phyloP scores from a whole-genome alignment of 2,888 invertebrate species.

The Eupeodes luniger region DNA sequence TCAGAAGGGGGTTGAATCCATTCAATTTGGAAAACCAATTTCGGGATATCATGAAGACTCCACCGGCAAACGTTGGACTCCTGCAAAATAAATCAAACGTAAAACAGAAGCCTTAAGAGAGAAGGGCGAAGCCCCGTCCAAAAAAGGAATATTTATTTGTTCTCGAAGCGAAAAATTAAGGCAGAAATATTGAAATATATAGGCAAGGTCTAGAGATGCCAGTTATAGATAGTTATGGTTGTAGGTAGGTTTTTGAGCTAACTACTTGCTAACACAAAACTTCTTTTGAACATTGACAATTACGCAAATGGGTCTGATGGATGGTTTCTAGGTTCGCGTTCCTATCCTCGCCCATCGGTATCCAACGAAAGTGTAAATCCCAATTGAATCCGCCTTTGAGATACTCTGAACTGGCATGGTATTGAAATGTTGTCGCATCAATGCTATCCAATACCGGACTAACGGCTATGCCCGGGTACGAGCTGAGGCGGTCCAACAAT shows the following conservation, averaged over 20 bases:
- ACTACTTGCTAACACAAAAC: slow-evolving; percentile 27
- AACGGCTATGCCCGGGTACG: slow-evolving; percentile 79
- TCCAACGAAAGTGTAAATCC: slow-evolving; percentile 85
- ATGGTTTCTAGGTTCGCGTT: slow-evolving; percentile 67
- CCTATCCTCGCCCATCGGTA: slow-evolving; percentile 77
- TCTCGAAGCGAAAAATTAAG: not conserved
- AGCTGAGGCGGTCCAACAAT: slow-evolving; percentile 80
- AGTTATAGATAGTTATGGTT: slow-evolving; percentile 15
- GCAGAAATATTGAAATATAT: not conserved
- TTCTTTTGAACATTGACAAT: slow-evolving; percentile 63
- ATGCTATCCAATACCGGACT: slow-evolving; percentile 85
- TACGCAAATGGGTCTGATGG: slow-evolving; percentile 77
- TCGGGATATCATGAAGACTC: slow-evolving; percentile 83
- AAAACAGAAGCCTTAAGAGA: slow-evolving; percentile 32
- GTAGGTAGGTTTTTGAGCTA: no score
- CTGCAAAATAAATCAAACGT: slow-evolving; percentile 76
- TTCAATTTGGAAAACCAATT: slow-evolving; percentile 83
- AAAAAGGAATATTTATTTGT: slow-evolving; percentile 36
- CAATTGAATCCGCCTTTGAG: slow-evolving; percentile 85
- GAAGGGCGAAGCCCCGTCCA: not conserved
- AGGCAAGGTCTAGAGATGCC: not conserved
- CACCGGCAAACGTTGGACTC: slow-evolving; percentile 82
- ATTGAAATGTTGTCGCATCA: slow-evolving; percentile 83
- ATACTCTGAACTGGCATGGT: slow-evolving; percentile 80
- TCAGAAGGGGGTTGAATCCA: slow-evolving; percentile 82